Conservation (phyloP, 1,140 invertebrate species). For the Thrips palmi region DNA sequence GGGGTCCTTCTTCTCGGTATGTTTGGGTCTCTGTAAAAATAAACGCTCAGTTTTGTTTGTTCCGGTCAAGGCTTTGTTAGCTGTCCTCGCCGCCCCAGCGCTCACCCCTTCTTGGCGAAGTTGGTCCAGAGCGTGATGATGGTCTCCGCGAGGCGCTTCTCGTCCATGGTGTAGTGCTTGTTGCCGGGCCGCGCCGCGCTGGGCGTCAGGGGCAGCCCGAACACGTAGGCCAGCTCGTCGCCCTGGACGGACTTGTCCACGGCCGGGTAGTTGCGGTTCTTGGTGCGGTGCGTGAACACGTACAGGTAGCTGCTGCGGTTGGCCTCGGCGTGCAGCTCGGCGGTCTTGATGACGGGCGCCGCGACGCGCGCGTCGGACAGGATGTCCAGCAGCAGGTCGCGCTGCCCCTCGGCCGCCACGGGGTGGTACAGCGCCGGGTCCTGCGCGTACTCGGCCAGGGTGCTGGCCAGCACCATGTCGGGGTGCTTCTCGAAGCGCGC, state of each 20-base stretch:
- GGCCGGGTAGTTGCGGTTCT: slow-evolving; percentile 45
- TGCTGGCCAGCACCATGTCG: slow-evolving; percentile 37
- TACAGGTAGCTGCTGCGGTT: slow-evolving; percentile 71
- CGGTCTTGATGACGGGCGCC: slow-evolving; percentile 49
- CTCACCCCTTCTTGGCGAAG: slow-evolving; percentile 71
- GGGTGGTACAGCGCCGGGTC: slow-evolving; percentile 5
- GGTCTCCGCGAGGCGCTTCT: slow-evolving; percentile 58
- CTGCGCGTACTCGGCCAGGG: slow-evolving; percentile 43
- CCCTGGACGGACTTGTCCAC: slow-evolving; percentile 50
- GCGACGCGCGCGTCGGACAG: slow-evolving; percentile 71
- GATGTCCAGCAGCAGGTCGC: slow-evolving; percentile 22
- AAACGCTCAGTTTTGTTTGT: slow-evolving; percentile 10
- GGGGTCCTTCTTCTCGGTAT: slow-evolving; percentile 34
- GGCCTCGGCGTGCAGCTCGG: slow-evolving; percentile 50
- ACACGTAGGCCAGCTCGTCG: slow-evolving; percentile 79
- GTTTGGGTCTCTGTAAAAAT: slow-evolving; percentile 48
- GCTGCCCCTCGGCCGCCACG: slow-evolving; percentile 11
- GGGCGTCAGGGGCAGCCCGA: slow-evolving; percentile 65
- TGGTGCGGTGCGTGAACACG: slow-evolving; percentile 66
- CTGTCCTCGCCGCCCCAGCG: neutral
- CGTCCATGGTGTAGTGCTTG: slow-evolving; percentile 48
- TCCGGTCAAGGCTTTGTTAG: slow-evolving; percentile 1
- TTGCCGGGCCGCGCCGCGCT: slow-evolving; percentile 52
- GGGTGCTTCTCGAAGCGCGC: slow-evolving; percentile 36
- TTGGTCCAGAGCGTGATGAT: slow-evolving; percentile 78